phyloP scores from a whole-genome alignment of 2,113 vertebrate species.

The Pedionomus torquatus region DNA sequence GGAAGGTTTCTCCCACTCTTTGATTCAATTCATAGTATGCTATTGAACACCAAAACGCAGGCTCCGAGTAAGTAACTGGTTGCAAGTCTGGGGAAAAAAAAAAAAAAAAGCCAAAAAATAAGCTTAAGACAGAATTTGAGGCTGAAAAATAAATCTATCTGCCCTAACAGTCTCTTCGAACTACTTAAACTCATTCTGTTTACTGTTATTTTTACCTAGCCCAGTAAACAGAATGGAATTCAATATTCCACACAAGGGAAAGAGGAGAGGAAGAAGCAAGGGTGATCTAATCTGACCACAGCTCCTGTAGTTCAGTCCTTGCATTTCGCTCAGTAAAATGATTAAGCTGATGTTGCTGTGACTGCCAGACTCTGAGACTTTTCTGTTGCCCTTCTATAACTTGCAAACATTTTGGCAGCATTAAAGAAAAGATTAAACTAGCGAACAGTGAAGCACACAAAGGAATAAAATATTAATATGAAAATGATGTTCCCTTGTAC shows the following conservation, averaged over 20 bases:
- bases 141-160: neutral
- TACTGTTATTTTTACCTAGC: neutral
- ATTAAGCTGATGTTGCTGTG: neutral
- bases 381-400: neutral
- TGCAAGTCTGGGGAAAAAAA: slow-evolving; percentile 85
- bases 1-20: slow-evolving; percentile 97
- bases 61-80: slow-evolving; percentile 96
- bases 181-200: neutral
- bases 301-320: neutral
- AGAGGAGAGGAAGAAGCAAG: neutral
- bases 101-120: neutral
- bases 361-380: neutral
- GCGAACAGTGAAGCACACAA: neutral
- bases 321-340: neutral
- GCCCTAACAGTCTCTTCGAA: neutral
- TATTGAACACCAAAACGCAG: slow-evolving; percentile 99
- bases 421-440: neutral
- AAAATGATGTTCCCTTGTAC: neutral
- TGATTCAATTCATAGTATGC: slow-evolving; percentile 98
- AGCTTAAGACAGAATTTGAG: neutral
- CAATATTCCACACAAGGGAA: neutral
- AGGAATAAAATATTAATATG: neutral
- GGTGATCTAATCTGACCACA: slow-evolving; percentile 4
- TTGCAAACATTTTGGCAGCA: neutral
- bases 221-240: slow-evolving; percentile 17